These are phyloP conservation scores for Chouioia cunea DNA, from an alignment of 2,888 invertebrate species.

Conservation along the genomic window DNA sequence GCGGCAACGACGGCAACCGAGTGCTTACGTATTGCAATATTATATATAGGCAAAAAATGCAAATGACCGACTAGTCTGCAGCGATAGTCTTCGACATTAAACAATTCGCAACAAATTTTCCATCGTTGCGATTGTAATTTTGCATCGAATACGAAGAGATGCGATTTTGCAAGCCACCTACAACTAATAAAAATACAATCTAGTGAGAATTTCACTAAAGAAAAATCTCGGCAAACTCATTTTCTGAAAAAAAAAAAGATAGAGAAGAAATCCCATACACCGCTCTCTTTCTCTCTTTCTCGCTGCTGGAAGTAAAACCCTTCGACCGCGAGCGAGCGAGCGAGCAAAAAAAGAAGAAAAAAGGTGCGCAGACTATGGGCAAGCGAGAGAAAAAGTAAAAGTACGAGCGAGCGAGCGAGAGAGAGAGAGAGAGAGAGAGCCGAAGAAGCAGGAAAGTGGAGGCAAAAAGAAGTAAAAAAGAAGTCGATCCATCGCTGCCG, in stretches of 20 bases:
- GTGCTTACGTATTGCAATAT: neutral
- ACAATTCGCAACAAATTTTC: conserved; percentile 29
- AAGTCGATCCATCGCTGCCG: too few relatives aligned
- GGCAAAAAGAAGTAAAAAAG: neutral
- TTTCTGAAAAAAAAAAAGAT: conserved; percentile 16
- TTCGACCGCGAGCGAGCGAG: conserved; percentile 4
- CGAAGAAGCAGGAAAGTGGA: conserved; percentile 1
- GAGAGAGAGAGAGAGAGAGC: conserved; percentile 19
- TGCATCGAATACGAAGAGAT: too few relatives aligned
- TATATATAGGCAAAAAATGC: conserved; percentile 31
- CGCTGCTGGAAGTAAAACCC: conserved; percentile 8
- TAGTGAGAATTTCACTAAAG: conserved; percentile 4
- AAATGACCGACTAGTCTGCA: conserved; percentile 2
- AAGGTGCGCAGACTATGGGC: neutral
- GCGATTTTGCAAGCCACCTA: neutral
- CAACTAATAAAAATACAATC: conserved; percentile 5
- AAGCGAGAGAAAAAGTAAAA: neutral
- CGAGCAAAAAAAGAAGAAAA: neutral
- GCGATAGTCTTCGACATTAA: conserved; percentile 15
- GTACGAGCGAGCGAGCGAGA: neutral
- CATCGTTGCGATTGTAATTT: too few relatives aligned
- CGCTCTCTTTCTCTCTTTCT: conserved; percentile 9
- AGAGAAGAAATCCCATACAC: conserved; percentile 8
- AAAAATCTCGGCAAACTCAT: conserved; percentile 20
- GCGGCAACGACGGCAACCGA: too few relatives aligned